Evolutionary conservation across 2,113 vertebrate species (phyloP).

Genomic region (Hydropotes inermis): DNA sequence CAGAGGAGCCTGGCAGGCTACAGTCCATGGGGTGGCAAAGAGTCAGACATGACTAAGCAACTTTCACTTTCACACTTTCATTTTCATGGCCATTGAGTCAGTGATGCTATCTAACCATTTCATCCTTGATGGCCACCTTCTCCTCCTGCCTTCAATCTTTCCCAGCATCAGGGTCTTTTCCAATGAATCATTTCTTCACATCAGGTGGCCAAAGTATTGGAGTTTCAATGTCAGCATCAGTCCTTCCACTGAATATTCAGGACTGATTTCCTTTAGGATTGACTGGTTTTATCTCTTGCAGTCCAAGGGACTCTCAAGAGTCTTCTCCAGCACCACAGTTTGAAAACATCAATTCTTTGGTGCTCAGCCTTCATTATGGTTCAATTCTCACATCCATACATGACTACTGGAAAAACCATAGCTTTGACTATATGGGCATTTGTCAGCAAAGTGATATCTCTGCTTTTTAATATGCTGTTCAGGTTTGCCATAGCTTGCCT

Average conservation of each 20-base stretch:
- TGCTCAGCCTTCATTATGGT: neutral
- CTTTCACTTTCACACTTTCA: neutral
- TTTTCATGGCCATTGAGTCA: neutral
- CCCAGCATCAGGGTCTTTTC: neutral
- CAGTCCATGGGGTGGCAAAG: neutral
- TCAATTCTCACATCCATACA: neutral
- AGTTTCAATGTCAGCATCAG: neutral
- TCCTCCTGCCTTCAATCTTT: neutral
- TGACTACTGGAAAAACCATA: neutral
- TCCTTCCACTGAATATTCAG: neutral
- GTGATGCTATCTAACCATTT: neutral
- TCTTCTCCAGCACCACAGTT: neutral
- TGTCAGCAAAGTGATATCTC: neutral
- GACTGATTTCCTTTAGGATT: neutral
- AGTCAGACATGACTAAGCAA: neutral
- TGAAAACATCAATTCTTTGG: neutral
- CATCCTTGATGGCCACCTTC: neutral
- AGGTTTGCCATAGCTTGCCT: neutral
- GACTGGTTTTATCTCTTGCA: neutral
- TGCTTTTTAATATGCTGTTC: neutral
- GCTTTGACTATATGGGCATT: neutral
- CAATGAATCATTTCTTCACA: neutral
- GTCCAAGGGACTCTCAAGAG: neutral
- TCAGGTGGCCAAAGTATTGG: neutral
- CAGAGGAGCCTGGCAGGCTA: neutral